These are phyloP conservation scores for Zoanthus sociatus DNA, from an alignment of 92 coral and sea anemone genomes.

Conservation along the genomic window DNA sequence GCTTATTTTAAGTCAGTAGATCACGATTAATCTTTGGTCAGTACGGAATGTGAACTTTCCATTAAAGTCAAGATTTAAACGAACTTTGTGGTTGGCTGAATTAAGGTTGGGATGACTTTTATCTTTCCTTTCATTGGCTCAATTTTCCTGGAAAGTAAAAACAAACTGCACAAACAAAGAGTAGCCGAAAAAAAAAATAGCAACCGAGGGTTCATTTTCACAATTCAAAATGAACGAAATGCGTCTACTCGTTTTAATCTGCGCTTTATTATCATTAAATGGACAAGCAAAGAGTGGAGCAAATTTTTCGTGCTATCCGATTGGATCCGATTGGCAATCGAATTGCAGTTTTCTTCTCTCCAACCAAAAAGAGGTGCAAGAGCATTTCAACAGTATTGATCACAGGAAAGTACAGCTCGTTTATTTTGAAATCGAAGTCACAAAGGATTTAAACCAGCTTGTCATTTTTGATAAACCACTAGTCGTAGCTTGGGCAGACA, in stretches of 20 bases:
- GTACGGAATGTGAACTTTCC: too few relatives aligned
- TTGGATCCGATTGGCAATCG: background rate
- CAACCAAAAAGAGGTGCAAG: background rate
- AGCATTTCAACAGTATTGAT: background rate
- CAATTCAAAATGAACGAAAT: background rate
- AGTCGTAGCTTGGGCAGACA: conserved; percentile 5
- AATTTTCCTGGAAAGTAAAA: too few relatives aligned
- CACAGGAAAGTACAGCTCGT: background rate
- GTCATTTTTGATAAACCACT: background rate
- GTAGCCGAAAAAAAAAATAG: too few relatives aligned
- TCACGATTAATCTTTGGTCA: too few relatives aligned
- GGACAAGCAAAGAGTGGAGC: background rate
- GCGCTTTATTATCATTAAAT: background rate
- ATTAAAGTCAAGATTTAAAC: too few relatives aligned
- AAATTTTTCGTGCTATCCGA: background rate
- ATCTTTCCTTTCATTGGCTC: too few relatives aligned
- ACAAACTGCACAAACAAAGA: too few relatives aligned
- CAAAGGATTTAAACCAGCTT: background rate
- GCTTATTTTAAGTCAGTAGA: too few relatives aligned
- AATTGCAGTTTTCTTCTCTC: background rate
- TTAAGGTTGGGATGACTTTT: too few relatives aligned
- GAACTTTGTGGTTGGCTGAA: too few relatives aligned
- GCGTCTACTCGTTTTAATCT: too few relatives aligned
- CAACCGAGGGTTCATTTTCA: too few relatives aligned
- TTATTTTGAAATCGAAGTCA: background rate